Base-by-base conservation (phyloP, 2,888 invertebrate species). In the Leptinotarsa haldemani region DNA sequence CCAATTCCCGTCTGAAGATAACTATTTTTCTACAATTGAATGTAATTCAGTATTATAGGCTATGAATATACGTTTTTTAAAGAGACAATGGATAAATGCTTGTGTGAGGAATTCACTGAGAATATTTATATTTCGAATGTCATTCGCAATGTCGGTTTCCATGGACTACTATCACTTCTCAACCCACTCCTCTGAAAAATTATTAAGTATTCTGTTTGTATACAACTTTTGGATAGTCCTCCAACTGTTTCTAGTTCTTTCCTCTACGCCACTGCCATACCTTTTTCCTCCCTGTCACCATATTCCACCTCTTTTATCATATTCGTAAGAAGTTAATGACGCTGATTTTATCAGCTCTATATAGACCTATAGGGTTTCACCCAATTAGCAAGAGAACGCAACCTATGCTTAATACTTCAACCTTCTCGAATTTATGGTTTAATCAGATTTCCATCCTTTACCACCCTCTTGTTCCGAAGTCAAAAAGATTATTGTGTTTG, bases 381-480 rank as follows among this genome's bases (percentile, higher is more conserved):
- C 80, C 80, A 81, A 81, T 81, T 81, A 81, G 80, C 76, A 73
- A 67, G 74, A 76, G 78, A 80, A 80, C 80, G 80, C 80, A 80
- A 81, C 79, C 69, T 73, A 73, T 79, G 80, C 79, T 79, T 79
- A 77, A 74, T 74, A 76, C 78, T 74, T 78, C 78, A 78, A 76
- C 74, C 71, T 76, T 74, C 74, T 78, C 70, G 64, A 76, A 77
- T 77, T 75, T 74, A 73, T 72, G 70, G 71, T 76, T 76, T 76
- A 76, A 76, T 76, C 74, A 76, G 74, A 76, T 73, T 61, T 76
- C 69, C 40, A 61, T 61, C 63, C 69, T 69, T 61, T 65, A 61
- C 48, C 68, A 70, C 68, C 56, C 69, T 66, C 73, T 73, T 66
- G 73, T 73, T 73, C 25, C 64, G 69, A 69, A 69, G 73, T 73